A percentile compares a stretch with the other conserved stretches of the same genome.
Conservation (phyloP, 2,888 invertebrate species). For the Eupithecia centaureata region DNA sequence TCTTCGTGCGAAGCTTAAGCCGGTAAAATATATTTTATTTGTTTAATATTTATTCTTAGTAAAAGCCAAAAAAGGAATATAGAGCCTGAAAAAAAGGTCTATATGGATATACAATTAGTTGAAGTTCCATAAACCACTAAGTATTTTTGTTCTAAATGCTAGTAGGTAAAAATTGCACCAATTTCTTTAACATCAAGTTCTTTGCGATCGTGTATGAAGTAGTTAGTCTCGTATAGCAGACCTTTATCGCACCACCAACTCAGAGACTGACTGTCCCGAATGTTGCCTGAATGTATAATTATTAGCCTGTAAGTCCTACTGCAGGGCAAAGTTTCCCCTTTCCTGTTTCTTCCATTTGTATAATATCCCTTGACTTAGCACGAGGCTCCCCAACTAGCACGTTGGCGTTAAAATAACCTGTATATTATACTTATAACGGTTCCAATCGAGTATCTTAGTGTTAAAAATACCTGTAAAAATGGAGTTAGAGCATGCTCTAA, state of each 20-base stretch:
- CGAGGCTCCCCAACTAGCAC: too few species aligned
- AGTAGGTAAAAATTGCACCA: neutral
- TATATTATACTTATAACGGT: too few species aligned
- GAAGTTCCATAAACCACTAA: neutral
- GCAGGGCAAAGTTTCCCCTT: neutral
- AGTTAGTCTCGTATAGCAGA: neutral
- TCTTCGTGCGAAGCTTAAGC: conserved; percentile 24
- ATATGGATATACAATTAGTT: neutral
- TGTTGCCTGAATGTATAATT: neutral
- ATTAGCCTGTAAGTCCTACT: neutral
- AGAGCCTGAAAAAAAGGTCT: neutral
- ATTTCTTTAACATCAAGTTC: neutral
- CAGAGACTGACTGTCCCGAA: neutral
- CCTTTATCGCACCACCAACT: neutral
- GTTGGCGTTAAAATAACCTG: too few species aligned
- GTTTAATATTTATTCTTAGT: neutral
- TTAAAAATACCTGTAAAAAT: too few species aligned
- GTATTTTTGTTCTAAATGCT: neutral
- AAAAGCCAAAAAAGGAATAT: neutral
- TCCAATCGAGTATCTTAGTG: too few species aligned
- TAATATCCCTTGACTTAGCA: neutral
- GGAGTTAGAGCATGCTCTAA: too few species aligned
- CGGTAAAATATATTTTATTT: conserved; percentile 20
- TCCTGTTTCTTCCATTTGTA: neutral
- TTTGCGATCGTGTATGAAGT: neutral